Percentiles rank a stretch among this genome's conserved stretches.
These are phyloP conservation scores for Diaprepes abbreviatus DNA, from an alignment of 2,888 invertebrate genomes.

Conservation along the genomic window DNA sequence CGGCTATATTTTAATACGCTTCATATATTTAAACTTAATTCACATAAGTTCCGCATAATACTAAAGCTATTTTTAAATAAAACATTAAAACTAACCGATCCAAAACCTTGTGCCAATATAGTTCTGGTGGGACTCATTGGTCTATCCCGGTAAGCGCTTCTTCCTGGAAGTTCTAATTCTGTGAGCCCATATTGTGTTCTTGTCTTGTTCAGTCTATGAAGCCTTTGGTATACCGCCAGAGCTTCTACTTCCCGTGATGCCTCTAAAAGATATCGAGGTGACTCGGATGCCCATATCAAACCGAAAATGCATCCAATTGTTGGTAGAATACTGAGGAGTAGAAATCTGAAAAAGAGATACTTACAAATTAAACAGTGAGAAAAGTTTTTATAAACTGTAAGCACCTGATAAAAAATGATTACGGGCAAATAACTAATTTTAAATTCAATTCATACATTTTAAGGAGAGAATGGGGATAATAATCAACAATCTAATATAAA, in stretches of 20 bases:
- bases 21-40: too few species aligned
- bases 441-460: too few species aligned
- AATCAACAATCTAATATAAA: too few species aligned
- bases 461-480: too few species aligned
- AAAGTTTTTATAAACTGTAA: too few species aligned
- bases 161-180: constrained; percentile 79
- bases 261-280: constrained; percentile 80
- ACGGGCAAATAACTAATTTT: too few species aligned
- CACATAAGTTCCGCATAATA: too few species aligned
- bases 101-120: constrained; percentile 61
- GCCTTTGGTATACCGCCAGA: constrained; percentile 80
- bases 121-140: constrained; percentile 61
- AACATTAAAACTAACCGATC: constrained; percentile 57
- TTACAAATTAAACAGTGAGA: too few species aligned
- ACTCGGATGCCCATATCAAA: constrained; percentile 82
- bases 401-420: too few species aligned
- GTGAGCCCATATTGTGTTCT: constrained; percentile 73
- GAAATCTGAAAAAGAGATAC: constrained; percentile 62
- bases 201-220: constrained; percentile 64
- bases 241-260: constrained; percentile 84
- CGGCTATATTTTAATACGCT: too few species aligned
- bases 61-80: too few species aligned
- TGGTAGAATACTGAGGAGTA: constrained; percentile 79
- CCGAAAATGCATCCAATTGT: constrained; percentile 78
- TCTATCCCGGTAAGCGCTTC: constrained; percentile 68